Base-by-base conservation (phyloP, 2,888 invertebrate species). In the Sesia apiformis region DNA sequence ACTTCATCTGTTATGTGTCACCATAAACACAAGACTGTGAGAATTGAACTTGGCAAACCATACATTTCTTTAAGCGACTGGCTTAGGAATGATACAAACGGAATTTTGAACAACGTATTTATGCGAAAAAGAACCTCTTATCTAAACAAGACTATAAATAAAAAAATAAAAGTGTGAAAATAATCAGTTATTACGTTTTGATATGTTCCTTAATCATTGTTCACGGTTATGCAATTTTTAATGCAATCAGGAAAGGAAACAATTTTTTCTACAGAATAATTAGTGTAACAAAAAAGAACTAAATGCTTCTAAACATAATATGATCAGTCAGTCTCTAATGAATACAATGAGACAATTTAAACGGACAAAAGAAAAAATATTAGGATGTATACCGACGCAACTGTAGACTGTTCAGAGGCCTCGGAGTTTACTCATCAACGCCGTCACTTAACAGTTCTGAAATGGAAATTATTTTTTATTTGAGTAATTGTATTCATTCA, bases 101-200 rank as follows among this genome's bases (percentile, higher is more conserved):
- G 82, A 84, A 85, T 82, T 84, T 83, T 83, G 84, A 85, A 85
- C 81, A 84, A 84, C 76, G 79, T 79, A 61, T 69, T 62, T 74
- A 80, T 83, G 85, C 84, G 77, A 81, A 86, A 86, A 84, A 86
- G 86, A 85, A 86, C 85, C 85, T 84, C 86, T 74, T 64, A 70
- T 57, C 63, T 62, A 63, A 70, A 62, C 62, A 53, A 64, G 65
- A 66, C 65, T 61, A 61, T 60, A 65, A 67, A 46, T 57, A 38
- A 46, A 55, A 55, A 59, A 55, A 59, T 55, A 23, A 23, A 23
- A 23, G 23, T 23, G 23, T 23, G 23, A 23, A 23, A 23, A 23
- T 73, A 78, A 68, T 65, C 63, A 77, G 71, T 40, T 63, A 72
- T 70, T 72, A 74, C 66, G 65, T 69, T 73, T 81, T 85, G 87